Evolutionary conservation across 2,113 vertebrate species (phyloP).

Genomic region (Zingel zingel): DNA sequence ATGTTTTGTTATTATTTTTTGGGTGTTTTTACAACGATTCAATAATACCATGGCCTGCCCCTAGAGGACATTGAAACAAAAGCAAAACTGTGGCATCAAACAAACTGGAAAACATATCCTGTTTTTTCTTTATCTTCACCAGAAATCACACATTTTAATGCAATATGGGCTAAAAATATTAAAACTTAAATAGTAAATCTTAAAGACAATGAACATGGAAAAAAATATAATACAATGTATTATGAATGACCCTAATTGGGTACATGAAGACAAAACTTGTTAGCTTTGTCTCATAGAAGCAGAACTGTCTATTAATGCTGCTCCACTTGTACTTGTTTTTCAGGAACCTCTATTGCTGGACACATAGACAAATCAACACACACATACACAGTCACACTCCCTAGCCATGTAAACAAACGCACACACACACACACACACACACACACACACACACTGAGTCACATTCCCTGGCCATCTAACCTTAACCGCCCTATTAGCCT

Average conservation of each 20-base stretch:
- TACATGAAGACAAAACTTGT: neutral
- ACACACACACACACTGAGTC: conserved; percentile 10
- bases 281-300: neutral
- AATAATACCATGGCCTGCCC: neutral
- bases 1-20: too few species aligned
- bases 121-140: neutral
- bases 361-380: conserved; percentile 30
- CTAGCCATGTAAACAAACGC: neutral
- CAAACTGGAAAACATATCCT: neutral
- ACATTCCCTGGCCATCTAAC: conserved; percentile 34
- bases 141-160: neutral
- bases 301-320: conserved; percentile 25
- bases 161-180: neutral
- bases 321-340: conserved; percentile 34
- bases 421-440: conserved; percentile 22
- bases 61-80: neutral
- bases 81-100: neutral
- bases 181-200: neutral
- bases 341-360: conserved; percentile 1
- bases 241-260: too few species aligned
- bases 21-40: too few species aligned
- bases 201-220: neutral
- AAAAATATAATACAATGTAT: neutral
- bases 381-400: neutral
- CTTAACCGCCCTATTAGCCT: conserved; percentile 41